Evolutionary conservation across 2,888 invertebrate genomes (phyloP).

Genomic region (Junonia oenone): DNA sequence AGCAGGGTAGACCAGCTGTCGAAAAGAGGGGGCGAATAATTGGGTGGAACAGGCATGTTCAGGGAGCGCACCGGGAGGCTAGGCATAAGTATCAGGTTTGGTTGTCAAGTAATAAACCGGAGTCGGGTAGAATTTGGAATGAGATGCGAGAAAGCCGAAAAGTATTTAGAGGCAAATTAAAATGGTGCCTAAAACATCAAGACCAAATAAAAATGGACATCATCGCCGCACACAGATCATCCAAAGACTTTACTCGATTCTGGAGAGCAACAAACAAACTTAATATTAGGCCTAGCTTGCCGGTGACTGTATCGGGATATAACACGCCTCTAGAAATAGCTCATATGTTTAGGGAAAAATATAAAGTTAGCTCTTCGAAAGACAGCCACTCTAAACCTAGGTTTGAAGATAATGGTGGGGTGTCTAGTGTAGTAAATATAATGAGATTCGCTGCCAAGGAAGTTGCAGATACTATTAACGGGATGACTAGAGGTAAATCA

Average conservation of each 20-base stretch:
- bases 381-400: no score
- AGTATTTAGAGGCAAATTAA: no score
- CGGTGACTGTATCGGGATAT: not conserved
- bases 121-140: conserved; percentile 2
- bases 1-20: not conserved
- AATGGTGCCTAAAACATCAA: no score
- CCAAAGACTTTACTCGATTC: no score
- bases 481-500: not conserved
- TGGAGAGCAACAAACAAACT: conserved; percentile 11
- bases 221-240: no score
- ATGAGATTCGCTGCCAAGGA: not conserved
- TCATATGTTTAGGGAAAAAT: not conserved
- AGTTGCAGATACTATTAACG: not conserved
- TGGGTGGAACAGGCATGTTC: no score
- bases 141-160: conserved; percentile 16
- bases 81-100: not conserved
- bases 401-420: no score
- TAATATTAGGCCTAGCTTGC: not conserved
- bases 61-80: no score
- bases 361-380: no score
- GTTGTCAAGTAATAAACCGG: not conserved
- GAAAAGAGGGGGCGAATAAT: not conserved
- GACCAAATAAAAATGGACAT: no score
- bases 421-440: not conserved
- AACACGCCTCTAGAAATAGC: not conserved